Base-by-base conservation (phyloP, 2,797 vertebrate species). In the Paramormyrops hopkinsi region DNA sequence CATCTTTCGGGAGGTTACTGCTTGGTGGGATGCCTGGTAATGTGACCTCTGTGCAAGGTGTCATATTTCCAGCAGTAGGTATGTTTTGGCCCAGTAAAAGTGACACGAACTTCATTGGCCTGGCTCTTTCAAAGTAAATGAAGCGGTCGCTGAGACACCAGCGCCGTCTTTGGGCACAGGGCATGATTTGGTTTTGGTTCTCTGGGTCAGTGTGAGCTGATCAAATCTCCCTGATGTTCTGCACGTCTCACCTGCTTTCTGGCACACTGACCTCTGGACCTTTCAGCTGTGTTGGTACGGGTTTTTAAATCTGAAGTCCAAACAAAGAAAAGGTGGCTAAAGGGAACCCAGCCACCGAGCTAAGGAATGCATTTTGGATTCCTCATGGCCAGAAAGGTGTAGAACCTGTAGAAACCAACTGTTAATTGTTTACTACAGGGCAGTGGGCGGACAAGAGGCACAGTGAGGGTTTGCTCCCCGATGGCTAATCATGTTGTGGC, bases 381-480 rank as follows among this genome's bases (percentile, higher is more conserved):
- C 19, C 50, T 2, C 88, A 91, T 91, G 89, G 93, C 93, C 92
- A 29, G 53, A 89, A 88, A 91, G 90, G 88, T 94, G 94, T 83
- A 95, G 95, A 90, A 93, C 92, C 93, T 93, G 93, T 94, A 94
- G 93, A 94, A 95, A 92, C 92, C 91, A 37, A 95, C 94, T 94
- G 92, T 93, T 95, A 95, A 96, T 96, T 96, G 95, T 95, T 95
- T 92, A 94, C 95, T 69, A 95, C 94, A 94, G 95, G 94, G 92
- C 89, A 92, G 92, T 93, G 94, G 95, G 93, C 88, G 89, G 92
- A 92, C 90, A 91, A 92, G 91, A 92, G 90, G 90, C 92, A 92
- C 92, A 94, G 92, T 50, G 89, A 94, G 90, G 91, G 91, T 93
- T 92, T 91, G 56, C 92, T 94, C 92, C 92, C 91, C 84, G 88